phyloP scores from a whole-genome alignment of 35 echinoderm and acorn worm genomes.

The Heliocidaris tuberculata region DNA sequence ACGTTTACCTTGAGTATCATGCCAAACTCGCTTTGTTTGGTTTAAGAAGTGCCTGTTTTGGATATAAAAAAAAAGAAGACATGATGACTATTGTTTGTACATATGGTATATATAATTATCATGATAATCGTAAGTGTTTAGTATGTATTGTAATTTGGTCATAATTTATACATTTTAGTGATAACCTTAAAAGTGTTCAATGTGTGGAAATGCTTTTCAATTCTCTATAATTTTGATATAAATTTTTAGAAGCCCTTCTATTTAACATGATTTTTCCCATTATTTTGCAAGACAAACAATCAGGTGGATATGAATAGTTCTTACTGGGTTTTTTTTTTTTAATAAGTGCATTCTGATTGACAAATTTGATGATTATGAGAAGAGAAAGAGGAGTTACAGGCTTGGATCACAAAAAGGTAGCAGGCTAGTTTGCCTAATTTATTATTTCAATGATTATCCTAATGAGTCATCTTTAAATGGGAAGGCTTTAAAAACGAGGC shows the following conservation, averaged over 20 bases:
- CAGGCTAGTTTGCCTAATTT: not conserved
- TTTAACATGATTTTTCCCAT: not conserved
- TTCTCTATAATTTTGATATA: not conserved
- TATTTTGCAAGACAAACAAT: not conserved
- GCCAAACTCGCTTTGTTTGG: constrained; percentile 48
- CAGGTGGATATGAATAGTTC: not conserved
- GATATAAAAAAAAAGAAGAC: constrained; percentile 37
- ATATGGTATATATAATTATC: constrained; percentile 52
- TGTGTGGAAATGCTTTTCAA: constrained; percentile 3
- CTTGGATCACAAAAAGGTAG: not conserved
- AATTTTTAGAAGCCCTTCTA: not conserved
- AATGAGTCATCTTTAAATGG: too few relatives aligned
- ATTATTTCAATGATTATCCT: too few relatives aligned
- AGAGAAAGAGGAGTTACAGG: not conserved
- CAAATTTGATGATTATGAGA: not conserved
- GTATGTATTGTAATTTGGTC: constrained; percentile 41
- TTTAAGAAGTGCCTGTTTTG: constrained; percentile 53
- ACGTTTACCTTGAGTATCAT: constrained; percentile 43
- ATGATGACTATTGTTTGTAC: constrained; percentile 43
- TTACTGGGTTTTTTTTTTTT: not conserved
- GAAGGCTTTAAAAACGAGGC: not conserved
- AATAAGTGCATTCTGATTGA: not conserved
- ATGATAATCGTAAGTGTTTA: constrained; percentile 40
- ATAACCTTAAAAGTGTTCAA: constrained; percentile 33
- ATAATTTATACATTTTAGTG: constrained; percentile 54